These are phyloP conservation scores for Alethe castanea DNA, from an alignment of 2,113 vertebrate species.

Conservation along the genomic window DNA sequence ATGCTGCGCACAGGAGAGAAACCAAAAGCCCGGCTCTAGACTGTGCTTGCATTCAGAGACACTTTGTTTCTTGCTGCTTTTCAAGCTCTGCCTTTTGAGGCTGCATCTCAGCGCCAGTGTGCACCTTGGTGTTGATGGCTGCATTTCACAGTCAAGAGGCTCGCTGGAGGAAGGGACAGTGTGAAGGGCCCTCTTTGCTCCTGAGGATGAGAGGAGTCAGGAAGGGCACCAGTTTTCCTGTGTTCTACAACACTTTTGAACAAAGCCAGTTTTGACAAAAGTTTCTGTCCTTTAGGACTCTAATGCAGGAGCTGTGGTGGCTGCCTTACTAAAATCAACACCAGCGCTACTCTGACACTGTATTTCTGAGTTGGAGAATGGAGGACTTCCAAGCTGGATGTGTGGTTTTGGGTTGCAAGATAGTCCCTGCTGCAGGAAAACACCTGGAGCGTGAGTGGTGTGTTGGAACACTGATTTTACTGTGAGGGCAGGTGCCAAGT, in stretches of 20 bases:
- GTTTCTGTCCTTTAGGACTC: background rate
- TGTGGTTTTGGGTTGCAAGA: background rate
- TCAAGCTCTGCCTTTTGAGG: background rate
- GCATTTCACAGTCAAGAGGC: background rate
- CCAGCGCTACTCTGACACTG: background rate
- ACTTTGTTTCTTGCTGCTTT: background rate
- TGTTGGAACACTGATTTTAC: background rate
- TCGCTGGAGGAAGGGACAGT: background rate
- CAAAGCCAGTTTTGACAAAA: background rate
- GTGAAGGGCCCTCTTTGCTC: background rate
- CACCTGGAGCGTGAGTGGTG: background rate
- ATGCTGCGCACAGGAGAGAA: background rate
- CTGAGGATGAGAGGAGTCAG: background rate
- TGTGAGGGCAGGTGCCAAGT: background rate
- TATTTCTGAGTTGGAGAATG: background rate
- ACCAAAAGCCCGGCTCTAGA: background rate
- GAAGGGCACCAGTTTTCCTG: background rate
- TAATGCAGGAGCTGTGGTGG: background rate
- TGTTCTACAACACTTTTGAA: background rate
- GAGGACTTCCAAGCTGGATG: background rate
- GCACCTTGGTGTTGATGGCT: background rate
- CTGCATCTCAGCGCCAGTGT: background rate
- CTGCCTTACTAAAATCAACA: background rate
- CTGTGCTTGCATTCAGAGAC: rapidly evolving
- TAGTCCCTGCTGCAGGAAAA: background rate